Evolutionary conservation across 2,797 vertebrate genomes (phyloP), one percentile per base, ranked within the genome.

Genomic region (Schizopygopsis malacanthus): DNA sequence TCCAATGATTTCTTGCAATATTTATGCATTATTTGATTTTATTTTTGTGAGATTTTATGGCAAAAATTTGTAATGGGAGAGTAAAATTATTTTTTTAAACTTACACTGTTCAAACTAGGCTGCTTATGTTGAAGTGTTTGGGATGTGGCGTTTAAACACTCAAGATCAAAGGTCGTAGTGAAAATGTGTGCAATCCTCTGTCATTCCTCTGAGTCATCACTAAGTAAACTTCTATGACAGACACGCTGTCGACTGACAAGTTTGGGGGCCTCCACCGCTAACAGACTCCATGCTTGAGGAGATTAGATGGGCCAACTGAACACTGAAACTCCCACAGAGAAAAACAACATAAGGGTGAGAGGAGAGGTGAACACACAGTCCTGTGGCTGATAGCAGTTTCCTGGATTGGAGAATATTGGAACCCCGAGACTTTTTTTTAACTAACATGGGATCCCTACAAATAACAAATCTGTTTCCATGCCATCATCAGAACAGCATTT

Each of bases 191-290:
- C 56, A 63, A 81, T 56, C 33, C 28, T 63, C n/a, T 52, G 61
- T 77, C 83, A 75, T 81, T 87, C 78, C 72, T 84, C 52, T 70
- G 84, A 86, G 28, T 85, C 81, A 76, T 81, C 80, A 80, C 85
- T 82, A 65, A 69, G 80, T 84, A 65, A 78, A 22, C 33, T n/a
- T 3, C 81, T 82, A 39, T 76, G 73, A 79, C 78, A 87, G 88
- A 82, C 86, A 88, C 56, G 56, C 88, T 88, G 85, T 52, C n/a
- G 76, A 80, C 33, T 81, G 77, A 88, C 83, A 75, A 65, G 80
- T 84, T 81, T 83, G 28, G 73, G 13, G 72, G 77, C 79, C 71
- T 88, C 69, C 54, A 45, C 33, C 7, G 13, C 56, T 50, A 76
- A 59, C 77, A 84, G 59, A 45, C 78, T 63, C 52, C 47, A 41